Conservation (phyloP, 30 jellyfish, hydroid and myxozoan species). For the Chrysaora quinquecirrha region DNA sequence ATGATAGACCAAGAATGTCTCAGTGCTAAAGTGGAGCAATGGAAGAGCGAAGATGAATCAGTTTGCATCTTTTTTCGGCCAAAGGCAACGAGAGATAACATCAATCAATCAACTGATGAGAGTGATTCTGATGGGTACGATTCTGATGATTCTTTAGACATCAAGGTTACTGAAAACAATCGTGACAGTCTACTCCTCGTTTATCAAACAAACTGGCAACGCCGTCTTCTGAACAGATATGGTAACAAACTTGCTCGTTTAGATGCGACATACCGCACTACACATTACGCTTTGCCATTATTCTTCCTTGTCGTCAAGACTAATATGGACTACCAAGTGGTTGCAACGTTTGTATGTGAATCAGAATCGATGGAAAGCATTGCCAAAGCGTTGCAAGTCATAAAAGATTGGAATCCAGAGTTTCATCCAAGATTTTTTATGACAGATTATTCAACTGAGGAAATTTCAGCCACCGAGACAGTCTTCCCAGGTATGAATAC, state of each 20-base stretch:
- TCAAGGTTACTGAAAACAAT: background rate
- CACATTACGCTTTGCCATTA: too few species aligned
- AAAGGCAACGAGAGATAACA: too few species aligned
- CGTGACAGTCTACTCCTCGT: conserved; percentile 29
- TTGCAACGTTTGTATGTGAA: conserved; percentile 47
- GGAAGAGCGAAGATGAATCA: conserved; percentile 39
- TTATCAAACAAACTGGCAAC: conserved; percentile 47
- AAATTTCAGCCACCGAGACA: conserved; percentile 8
- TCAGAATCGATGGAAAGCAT: too few species aligned
- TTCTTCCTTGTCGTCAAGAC: conserved; percentile 67
- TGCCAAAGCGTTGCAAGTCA: conserved; percentile 4
- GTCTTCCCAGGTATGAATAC: conserved; percentile 15
- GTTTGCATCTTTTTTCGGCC: too few species aligned
- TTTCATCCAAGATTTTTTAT: conserved; percentile 15
- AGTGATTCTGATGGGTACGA: conserved; percentile 7
- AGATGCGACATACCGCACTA: too few species aligned
- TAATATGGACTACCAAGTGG: conserved; percentile 53
- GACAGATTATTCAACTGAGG: conserved; percentile 23
- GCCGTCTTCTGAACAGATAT: conserved; percentile 32
- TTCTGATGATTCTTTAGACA: too few species aligned
- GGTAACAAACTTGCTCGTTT: conserved; percentile 63
- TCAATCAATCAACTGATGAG: too few species aligned
- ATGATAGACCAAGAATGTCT: conserved; percentile 67
- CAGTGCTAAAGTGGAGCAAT: conserved; percentile 8
- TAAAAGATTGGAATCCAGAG: conserved; percentile 24